phyloP scores from a whole-genome alignment of 2,797 vertebrate species.

The Esox masquinongy region DNA sequence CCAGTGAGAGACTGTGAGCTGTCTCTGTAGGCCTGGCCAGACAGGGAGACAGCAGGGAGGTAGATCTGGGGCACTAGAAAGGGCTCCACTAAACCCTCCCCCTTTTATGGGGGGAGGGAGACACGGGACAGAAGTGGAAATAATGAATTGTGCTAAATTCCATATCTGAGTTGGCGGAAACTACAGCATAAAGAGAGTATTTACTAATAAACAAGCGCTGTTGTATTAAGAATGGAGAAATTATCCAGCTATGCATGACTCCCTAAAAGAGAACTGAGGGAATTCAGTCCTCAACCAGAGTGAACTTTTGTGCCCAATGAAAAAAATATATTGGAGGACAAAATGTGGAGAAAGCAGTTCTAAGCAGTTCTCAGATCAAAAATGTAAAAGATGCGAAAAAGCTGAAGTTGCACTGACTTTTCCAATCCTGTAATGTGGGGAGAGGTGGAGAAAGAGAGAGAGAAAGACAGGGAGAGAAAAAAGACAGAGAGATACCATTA shows the following conservation, averaged over 20 bases:
- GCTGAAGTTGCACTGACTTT: constrained; percentile 13
- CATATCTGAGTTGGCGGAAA: not conserved
- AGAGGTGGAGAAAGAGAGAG: not conserved
- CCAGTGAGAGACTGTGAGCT: constrained; percentile 4
- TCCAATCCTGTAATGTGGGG: not conserved
- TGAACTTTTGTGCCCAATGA: not conserved
- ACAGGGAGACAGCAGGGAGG: constrained; percentile 2
- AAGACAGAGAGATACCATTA: constrained; percentile 31
- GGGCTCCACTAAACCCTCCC: not conserved
- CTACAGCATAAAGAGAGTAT: not conserved
- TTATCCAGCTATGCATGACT: too few relatives aligned
- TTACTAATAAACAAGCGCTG: not conserved
- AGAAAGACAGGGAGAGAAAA: too few relatives aligned
- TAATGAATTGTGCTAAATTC: not conserved
- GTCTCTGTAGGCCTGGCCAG: constrained; percentile 4
- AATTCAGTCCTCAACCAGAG: not conserved
- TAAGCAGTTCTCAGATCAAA: too few relatives aligned
- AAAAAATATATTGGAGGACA: too few relatives aligned
- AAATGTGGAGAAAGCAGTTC: too few relatives aligned
- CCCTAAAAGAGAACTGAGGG: too few relatives aligned
- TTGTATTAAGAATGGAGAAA: not conserved
- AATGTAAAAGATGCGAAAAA: not conserved
- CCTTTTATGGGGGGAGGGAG: not conserved
- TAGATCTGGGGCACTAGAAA: not conserved
- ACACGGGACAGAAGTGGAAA: not conserved